These are phyloP conservation scores for Ennomos quercinarius DNA, from an alignment of 2,888 invertebrate genomes.

Conservation along the genomic window DNA sequence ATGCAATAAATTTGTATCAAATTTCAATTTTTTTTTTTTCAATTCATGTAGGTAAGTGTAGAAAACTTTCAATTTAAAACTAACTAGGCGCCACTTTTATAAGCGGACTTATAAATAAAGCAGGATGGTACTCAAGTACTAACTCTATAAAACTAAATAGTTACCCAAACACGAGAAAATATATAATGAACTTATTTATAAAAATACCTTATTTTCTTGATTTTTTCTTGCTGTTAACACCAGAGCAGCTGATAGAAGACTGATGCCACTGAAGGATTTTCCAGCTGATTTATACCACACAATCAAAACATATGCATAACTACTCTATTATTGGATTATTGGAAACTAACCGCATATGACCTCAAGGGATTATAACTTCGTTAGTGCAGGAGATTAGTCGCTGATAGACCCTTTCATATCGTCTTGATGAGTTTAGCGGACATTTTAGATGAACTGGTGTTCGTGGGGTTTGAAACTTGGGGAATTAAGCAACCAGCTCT, in stretches of 20 bases:
- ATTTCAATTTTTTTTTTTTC: no score
- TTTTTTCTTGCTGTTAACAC: conserved; percentile 60
- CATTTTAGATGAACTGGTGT: conserved; percentile 30
- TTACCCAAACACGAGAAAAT: no score
- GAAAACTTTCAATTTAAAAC: no score
- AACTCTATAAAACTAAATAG: no score
- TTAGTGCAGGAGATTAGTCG: conserved; percentile 66
- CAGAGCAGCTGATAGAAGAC: conserved; percentile 54
- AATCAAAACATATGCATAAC: conserved; percentile 48
- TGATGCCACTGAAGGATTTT: conserved; percentile 60
- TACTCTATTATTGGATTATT: conserved; percentile 78
- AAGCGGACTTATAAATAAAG: no score
- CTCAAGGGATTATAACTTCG: conserved; percentile 72
- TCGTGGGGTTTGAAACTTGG: conserved; percentile 9
- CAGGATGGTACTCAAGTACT: no score
- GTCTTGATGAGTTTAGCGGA: conserved; percentile 31
- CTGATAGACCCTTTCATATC: conserved; percentile 33
- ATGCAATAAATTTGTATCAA: no score
- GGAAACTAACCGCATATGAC: conserved; percentile 68
- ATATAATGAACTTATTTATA: no score
- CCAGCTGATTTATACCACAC: conserved; percentile 69
- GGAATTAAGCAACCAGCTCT: neutral
- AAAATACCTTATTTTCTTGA: conserved; percentile 48
- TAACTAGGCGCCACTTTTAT: no score
- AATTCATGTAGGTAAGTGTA: no score